A percentile compares a stretch with the other conserved stretches of the same genome.
Evolutionary conservation across 1,140 invertebrate genomes (phyloP).

Genomic region (Potamilus streckersoni): DNA sequence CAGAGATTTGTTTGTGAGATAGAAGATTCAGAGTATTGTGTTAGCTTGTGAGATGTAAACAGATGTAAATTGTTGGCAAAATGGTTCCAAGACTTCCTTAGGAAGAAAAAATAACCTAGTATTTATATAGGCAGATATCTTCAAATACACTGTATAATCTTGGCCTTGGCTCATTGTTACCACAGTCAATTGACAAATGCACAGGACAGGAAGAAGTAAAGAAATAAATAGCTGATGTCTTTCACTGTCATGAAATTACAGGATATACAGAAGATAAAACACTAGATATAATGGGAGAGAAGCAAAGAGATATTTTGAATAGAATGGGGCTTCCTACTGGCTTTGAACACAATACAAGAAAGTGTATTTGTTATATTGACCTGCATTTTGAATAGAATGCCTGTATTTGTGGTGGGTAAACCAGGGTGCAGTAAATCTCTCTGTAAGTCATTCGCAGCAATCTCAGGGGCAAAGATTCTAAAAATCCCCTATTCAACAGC

Average conservation of each 20-base stretch:
- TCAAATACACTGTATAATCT: slow-evolving; percentile 28
- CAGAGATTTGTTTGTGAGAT: slow-evolving; percentile 27
- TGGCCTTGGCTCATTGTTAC: slow-evolving; percentile 51
- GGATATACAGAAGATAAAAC: background rate
- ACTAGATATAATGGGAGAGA: slow-evolving; percentile 10
- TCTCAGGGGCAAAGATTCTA: slow-evolving; percentile 46
- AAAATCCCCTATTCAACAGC: slow-evolving; percentile 44
- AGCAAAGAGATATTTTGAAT: slow-evolving; percentile 24
- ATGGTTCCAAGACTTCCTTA: slow-evolving; percentile 29
- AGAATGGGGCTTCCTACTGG: slow-evolving; percentile 29
- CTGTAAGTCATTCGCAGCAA: slow-evolving; percentile 47
- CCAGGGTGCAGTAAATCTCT: slow-evolving; percentile 61
- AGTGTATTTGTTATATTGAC: slow-evolving; percentile 58
- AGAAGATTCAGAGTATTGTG: slow-evolving; percentile 15
- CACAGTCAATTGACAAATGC: slow-evolving; percentile 36
- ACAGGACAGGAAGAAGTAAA: slow-evolving; percentile 28
- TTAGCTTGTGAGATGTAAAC: slow-evolving; percentile 38
- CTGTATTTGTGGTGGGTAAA: slow-evolving; percentile 57
- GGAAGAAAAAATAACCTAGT: background rate
- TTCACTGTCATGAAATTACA: slow-evolving; percentile 10
- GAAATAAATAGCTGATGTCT: slow-evolving; percentile 17
- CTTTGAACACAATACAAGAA: slow-evolving; percentile 47
- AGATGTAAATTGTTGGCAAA: slow-evolving; percentile 25
- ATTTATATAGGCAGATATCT: background rate
- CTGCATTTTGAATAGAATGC: slow-evolving; percentile 51